Evolutionary conservation across 2,888 invertebrate species (phyloP).

Genomic region (Dimorphilus gyrociliatus): DNA sequence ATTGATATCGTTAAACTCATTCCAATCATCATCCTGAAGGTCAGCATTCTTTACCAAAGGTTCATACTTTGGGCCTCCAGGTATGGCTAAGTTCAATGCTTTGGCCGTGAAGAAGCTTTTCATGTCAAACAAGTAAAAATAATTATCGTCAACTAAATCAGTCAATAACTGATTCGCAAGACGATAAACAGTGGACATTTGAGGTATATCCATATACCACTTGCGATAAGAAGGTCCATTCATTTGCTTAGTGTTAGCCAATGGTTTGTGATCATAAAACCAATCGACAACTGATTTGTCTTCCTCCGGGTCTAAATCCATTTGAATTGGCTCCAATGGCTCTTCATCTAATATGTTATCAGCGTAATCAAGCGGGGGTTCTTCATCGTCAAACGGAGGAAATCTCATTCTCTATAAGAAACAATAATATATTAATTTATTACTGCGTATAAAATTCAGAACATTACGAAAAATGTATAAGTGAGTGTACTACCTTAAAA

Average conservation of each 20-base stretch:
- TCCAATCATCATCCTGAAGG: slow-evolving; percentile 98
- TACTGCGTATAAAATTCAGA: no score
- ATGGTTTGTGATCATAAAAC: slow-evolving; percentile 96
- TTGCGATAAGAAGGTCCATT: slow-evolving; percentile 92
- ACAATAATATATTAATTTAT: no score
- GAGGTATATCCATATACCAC: slow-evolving; percentile 88
- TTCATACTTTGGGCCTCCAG: slow-evolving; percentile 98
- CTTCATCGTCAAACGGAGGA: slow-evolving; percentile 98
- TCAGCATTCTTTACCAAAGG: slow-evolving; percentile 95
- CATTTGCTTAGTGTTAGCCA: slow-evolving; percentile 74
- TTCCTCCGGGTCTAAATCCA: slow-evolving; percentile 88
- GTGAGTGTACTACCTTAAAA: no score
- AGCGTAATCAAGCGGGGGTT: slow-evolving; percentile 96
- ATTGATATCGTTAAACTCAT: slow-evolving; percentile 99
- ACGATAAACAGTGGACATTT: slow-evolving; percentile 92
- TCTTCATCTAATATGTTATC: slow-evolving; percentile 98
- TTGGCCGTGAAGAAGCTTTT: slow-evolving; percentile 99
- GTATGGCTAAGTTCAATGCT: slow-evolving; percentile 97
- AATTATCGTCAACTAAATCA: slow-evolving; percentile 93
- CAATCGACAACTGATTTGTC: slow-evolving; percentile 57
- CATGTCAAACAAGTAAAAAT: slow-evolving; percentile 95
- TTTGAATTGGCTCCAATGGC: slow-evolving; percentile 94
- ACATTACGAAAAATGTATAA: no score
- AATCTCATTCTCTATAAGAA: slow-evolving; percentile 97
- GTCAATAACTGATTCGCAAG: slow-evolving; percentile 92